Evolutionary conservation across 2,797 vertebrate genomes (phyloP).

Genomic region (Tapera naevia): DNA sequence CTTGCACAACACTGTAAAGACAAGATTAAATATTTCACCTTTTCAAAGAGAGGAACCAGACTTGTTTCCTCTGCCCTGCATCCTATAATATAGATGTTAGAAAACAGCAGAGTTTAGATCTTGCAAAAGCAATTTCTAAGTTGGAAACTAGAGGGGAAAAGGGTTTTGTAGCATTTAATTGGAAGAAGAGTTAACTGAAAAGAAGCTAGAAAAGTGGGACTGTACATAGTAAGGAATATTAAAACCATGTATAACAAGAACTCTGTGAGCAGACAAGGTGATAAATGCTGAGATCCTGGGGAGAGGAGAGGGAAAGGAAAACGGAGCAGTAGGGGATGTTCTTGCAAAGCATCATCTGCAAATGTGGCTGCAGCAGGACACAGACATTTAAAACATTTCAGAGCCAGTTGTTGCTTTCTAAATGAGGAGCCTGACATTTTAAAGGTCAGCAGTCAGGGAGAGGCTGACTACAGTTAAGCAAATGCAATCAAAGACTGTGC

Average conservation of each 20-base stretch:
- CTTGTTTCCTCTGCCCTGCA: not conserved
- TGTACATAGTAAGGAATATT: not conserved
- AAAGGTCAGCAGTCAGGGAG: not conserved
- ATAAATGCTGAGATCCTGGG: not conserved
- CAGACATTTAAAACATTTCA: not conserved
- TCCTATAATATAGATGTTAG: not conserved
- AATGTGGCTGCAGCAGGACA: not conserved
- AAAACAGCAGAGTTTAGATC: not conserved
- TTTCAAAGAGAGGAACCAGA: not conserved
- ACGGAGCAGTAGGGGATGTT: not conserved
- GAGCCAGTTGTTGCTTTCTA: not conserved
- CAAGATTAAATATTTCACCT: not conserved
- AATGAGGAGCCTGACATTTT: conserved; percentile 51
- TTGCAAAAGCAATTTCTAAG: not conserved
- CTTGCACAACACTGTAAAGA: not conserved
- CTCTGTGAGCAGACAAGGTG: accelerated
- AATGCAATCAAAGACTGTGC: not conserved
- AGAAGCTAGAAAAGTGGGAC: not conserved
- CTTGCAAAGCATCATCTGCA: not conserved
- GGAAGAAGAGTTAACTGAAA: not conserved
- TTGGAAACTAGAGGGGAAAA: not conserved
- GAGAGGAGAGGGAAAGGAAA: not conserved
- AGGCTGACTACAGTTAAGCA: not conserved
- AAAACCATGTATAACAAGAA: not conserved
- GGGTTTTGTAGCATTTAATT: not conserved